Conservation (phyloP, 1,140 invertebrate genomes). For the Drosophila bipectinata region DNA sequence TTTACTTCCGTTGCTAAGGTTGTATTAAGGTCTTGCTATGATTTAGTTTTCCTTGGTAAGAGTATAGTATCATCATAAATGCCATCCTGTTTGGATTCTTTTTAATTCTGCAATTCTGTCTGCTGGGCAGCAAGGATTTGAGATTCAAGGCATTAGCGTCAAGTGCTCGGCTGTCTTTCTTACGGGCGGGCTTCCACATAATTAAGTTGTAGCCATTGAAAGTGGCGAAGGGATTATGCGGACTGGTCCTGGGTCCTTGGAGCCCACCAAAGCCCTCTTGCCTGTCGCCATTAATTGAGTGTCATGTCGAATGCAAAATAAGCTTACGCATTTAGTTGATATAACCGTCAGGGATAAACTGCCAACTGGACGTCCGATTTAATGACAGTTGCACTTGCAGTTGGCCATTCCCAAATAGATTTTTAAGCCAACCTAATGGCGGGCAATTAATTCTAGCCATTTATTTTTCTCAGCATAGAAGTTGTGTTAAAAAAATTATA, state of each 20-base stretch:
- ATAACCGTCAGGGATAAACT: conserved; percentile 43
- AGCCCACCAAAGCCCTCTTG: neutral
- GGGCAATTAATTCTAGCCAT: conserved; percentile 10
- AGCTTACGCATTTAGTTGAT: conserved; percentile 55
- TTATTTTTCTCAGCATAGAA: neutral
- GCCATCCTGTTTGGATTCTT: neutral
- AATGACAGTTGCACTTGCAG: conserved; percentile 38
- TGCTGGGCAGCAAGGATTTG: conserved; percentile 30
- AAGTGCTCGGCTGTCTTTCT: conserved; percentile 35
- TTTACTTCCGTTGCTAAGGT: neutral
- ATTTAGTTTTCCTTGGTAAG: neutral
- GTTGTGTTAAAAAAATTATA: neutral
- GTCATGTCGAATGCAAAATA: conserved; percentile 64
- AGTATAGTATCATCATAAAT: neutral
- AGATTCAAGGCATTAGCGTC: conserved; percentile 55
- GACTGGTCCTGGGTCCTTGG: conserved; percentile 2
- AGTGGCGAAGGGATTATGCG: conserved; percentile 46
- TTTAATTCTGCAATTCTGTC: conserved; percentile 14
- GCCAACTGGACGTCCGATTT: conserved; percentile 29
- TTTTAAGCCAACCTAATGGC: conserved; percentile 36
- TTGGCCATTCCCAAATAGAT: conserved; percentile 17
- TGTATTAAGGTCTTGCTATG: neutral
- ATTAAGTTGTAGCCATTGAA: conserved; percentile 55
- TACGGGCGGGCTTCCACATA: conserved; percentile 48
- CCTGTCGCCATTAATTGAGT: conserved; percentile 60